These are phyloP conservation scores for Epistrophe eligans DNA, from an alignment of 2,888 invertebrate species.

Conservation along the genomic window DNA sequence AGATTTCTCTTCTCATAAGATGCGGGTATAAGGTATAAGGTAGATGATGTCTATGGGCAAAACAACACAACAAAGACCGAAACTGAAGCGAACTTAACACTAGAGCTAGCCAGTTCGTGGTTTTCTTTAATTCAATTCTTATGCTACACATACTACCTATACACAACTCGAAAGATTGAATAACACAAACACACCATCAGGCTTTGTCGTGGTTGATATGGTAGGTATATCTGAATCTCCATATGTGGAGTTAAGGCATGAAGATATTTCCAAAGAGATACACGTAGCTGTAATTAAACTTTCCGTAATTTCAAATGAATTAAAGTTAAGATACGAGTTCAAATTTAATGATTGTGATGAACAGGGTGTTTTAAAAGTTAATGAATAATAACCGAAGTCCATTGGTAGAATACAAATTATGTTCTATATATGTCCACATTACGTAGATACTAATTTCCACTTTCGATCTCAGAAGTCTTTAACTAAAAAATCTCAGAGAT, in stretches of 20 bases:
- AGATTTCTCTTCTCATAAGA: slow-evolving; percentile 48
- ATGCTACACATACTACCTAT: slow-evolving; percentile 1
- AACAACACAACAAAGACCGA: background rate
- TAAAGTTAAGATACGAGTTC: slow-evolving; percentile 1
- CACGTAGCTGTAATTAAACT: slow-evolving; percentile 65
- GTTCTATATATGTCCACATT: too few species aligned
- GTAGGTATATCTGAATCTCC: background rate
- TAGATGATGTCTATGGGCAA: background rate
- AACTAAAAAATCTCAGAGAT: too few species aligned
- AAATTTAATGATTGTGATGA: background rate
- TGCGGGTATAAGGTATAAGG: background rate
- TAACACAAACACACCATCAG: slow-evolving; percentile 29
- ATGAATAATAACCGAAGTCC: background rate
- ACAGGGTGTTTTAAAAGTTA: slow-evolving; percentile 39
- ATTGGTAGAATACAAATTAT: background rate
- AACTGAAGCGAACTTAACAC: background rate
- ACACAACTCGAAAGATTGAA: slow-evolving; percentile 43
- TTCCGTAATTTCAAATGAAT: slow-evolving; percentile 50
- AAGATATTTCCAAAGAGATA: slow-evolving; percentile 40
- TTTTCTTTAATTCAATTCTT: slow-evolving; percentile 43
- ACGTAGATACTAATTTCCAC: too few species aligned
- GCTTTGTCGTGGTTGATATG: slow-evolving; percentile 39
- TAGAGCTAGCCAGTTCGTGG: slow-evolving; percentile 32
- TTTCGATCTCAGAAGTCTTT: too few species aligned
- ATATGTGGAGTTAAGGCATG: slow-evolving; percentile 22